Evolutionary conservation across 2,113 vertebrate genomes (phyloP).

Genomic region (Lagopus leucura): DNA sequence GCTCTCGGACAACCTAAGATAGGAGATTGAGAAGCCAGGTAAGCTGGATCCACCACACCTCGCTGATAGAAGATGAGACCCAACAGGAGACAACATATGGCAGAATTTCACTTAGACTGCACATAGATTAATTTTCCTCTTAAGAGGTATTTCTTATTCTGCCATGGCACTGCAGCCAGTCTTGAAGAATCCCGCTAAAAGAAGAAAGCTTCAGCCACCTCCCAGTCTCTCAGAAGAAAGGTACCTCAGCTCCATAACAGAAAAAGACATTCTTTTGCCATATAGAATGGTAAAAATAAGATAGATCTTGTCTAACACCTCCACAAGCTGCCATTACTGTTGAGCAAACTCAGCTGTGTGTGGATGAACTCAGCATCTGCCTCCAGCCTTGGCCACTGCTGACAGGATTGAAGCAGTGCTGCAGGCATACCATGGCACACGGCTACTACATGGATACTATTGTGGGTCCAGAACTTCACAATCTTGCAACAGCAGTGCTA

Average conservation of each 20-base stretch:
- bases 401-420: background rate
- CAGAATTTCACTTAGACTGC: background rate
- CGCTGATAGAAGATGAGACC: background rate
- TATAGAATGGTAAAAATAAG: background rate
- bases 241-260: background rate
- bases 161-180: no score
- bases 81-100: background rate
- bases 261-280: background rate
- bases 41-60: background rate
- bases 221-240: background rate
- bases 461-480: background rate
- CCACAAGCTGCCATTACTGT: background rate
- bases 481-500: background rate
- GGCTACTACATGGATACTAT: accelerated
- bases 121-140: no score
- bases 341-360: background rate
- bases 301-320: background rate
- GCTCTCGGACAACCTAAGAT: background rate
- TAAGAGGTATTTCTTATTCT: no score
- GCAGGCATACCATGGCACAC: background rate
- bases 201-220: background rate
- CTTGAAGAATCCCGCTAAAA: background rate
- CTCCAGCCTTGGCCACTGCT: background rate
- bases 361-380: background rate
- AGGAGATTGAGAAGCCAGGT: background rate